phyloP scores from a whole-genome alignment of 2,888 invertebrate genomes.

The Odontocerum albicorne region DNA sequence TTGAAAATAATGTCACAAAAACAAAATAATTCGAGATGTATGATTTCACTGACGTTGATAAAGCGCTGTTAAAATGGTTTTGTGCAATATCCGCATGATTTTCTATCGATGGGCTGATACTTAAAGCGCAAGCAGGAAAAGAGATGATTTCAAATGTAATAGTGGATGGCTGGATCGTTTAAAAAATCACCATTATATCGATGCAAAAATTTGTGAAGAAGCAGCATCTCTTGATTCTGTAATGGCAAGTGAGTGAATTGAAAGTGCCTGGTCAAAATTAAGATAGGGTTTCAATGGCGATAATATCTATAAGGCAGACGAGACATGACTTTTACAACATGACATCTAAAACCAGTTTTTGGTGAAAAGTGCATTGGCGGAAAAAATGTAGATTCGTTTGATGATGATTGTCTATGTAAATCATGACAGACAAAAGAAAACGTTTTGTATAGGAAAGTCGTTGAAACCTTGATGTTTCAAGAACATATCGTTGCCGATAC shows the following conservation, averaged over 20 bases:
- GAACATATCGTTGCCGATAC: too few species aligned
- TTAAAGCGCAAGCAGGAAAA: not conserved
- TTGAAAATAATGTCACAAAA: not conserved
- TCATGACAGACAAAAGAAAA: too few species aligned
- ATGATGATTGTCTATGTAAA: too few species aligned
- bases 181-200: conserved; percentile 2
- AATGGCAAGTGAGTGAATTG: too few species aligned
- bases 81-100: too few species aligned
- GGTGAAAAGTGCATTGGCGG: not conserved
- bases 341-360: not conserved
- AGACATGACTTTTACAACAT: not conserved
- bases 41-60: not conserved
- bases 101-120: too few species aligned
- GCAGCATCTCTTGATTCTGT: not conserved
- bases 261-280: too few species aligned
- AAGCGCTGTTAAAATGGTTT: conserved; percentile 1
- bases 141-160: not conserved
- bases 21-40: not conserved
- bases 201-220: not conserved
- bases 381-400: not conserved
- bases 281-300: not conserved
- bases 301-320: not conserved
- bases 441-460: too few species aligned
- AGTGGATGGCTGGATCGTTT: not conserved
- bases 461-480: too few species aligned